Conservation (phyloP, 2,113 vertebrate species). For the Actenoides hombroni region DNA sequence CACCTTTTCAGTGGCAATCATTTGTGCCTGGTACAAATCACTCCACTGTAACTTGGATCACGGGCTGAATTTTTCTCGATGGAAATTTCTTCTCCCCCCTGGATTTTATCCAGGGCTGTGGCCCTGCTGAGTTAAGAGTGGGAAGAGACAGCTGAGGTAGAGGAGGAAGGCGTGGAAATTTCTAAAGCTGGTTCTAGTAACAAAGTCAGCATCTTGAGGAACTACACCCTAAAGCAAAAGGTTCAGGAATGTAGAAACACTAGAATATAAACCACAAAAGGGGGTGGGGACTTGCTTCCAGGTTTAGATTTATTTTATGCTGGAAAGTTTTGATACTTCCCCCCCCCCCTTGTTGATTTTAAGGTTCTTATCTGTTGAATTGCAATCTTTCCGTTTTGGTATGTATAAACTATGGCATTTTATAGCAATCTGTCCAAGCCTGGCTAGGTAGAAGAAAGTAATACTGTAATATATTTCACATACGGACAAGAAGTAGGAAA, state of each 20-base stretch:
- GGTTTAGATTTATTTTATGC: neutral
- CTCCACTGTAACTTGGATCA: neutral
- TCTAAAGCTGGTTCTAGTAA: neutral
- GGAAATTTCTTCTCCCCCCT: neutral
- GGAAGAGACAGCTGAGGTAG: neutral
- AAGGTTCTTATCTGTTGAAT: neutral
- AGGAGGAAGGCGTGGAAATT: neutral
- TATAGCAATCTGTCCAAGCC: neutral
- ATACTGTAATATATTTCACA: neutral
- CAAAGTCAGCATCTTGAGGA: neutral
- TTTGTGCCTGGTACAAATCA: neutral
- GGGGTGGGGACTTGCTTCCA: neutral
- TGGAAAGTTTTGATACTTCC: neutral
- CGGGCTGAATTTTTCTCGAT: neutral
- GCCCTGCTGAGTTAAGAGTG: neutral
- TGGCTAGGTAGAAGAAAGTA: neutral
- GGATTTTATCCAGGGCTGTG: neutral
- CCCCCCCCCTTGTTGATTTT: neutral
- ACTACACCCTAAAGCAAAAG: slow-evolving; percentile 28
- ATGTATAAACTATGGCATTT: neutral
- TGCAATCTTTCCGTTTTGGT: neutral
- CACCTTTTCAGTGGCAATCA: neutral
- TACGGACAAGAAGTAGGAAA: neutral
- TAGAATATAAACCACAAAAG: neutral
- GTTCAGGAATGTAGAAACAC: slow-evolving; percentile 22